These are phyloP conservation scores for Eretmocerus hayati DNA, from an alignment of 2,888 invertebrate genomes.

Conservation along the genomic window DNA sequence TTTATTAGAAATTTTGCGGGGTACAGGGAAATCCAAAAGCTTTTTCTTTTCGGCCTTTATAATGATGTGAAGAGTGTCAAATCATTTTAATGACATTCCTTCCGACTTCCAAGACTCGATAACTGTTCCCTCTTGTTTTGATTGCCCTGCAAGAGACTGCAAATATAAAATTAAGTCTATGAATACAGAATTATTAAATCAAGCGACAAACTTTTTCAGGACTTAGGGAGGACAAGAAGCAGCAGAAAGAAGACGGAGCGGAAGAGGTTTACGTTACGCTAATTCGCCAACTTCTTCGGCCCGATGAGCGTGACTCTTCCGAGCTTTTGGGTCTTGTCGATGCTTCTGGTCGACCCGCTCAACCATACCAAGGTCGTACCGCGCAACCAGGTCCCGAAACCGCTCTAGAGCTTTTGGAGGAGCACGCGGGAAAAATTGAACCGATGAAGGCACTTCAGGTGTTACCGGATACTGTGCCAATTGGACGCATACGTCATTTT, in stretches of 20 bases:
- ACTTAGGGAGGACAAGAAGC: too few species aligned
- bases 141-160: background rate
- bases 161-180: background rate
- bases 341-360: constrained; percentile 26
- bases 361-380: too few species aligned
- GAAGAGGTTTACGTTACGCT: constrained; percentile 54
- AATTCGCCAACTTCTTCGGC: constrained; percentile 50
- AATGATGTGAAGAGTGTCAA: too few species aligned
- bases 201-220: too few species aligned
- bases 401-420: constrained; percentile 73
- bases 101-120: too few species aligned
- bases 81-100: background rate
- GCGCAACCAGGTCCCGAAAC: constrained; percentile 69
- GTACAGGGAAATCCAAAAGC: background rate
- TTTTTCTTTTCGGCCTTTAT: too few species aligned
- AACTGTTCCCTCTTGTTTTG: background rate
- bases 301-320: constrained; percentile 2
- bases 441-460: constrained; percentile 72
- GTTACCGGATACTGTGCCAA: constrained; percentile 72
- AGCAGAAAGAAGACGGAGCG: constrained; percentile 29
- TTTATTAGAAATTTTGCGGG: background rate
- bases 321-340: background rate
- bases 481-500: constrained; percentile 70
- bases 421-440: constrained; percentile 78
- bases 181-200: too few species aligned